Conservation (phyloP, 2,797 vertebrate species). For the Acropternis orthonyx region DNA sequence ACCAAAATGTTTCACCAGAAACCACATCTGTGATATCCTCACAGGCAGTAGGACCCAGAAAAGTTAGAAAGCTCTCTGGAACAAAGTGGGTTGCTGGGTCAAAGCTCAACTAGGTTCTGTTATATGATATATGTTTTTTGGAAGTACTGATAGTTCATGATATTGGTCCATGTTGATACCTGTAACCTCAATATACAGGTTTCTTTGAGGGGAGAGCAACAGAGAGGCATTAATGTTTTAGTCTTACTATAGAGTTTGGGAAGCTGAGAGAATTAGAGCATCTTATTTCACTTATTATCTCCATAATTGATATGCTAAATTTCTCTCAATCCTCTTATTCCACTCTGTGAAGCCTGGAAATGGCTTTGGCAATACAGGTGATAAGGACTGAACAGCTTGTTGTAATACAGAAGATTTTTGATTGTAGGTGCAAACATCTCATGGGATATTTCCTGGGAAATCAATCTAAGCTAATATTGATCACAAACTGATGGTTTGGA, state of each 20-base stretch:
- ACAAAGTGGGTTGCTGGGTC: neutral
- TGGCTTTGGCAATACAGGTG: neutral
- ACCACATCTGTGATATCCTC: neutral
- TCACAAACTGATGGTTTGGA: neutral
- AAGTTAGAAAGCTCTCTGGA: neutral
- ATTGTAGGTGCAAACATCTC: neutral
- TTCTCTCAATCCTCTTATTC: neutral
- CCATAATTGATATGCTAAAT: neutral
- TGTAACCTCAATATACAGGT: neutral
- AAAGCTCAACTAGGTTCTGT: neutral
- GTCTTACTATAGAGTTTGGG: neutral
- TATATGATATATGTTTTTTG: neutral
- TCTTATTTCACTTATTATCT: neutral
- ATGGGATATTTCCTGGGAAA: neutral
- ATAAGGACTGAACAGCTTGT: neutral
- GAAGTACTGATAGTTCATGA: neutral
- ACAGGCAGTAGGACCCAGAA: neutral
- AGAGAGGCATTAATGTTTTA: neutral
- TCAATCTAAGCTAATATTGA: neutral
- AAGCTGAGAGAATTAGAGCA: neutral
- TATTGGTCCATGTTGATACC: neutral
- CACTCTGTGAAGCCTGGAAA: neutral
- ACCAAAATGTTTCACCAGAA: neutral
- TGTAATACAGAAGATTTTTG: neutral
- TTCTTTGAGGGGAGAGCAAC: neutral